Evolutionary conservation across 1,140 invertebrate species (phyloP).

Genomic region (Drosophila repletoides): DNA sequence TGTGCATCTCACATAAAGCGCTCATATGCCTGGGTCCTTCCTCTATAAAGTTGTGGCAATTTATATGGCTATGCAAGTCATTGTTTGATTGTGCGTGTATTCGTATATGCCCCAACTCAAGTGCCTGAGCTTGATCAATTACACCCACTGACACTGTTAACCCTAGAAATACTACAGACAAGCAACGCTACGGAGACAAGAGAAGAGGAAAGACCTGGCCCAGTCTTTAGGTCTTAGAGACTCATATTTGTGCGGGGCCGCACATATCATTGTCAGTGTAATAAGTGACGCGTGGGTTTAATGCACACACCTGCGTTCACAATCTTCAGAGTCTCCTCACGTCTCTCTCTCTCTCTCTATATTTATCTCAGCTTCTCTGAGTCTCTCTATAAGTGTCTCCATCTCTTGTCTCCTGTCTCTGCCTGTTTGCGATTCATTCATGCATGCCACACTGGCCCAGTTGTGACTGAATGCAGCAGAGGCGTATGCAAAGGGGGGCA

Average conservation of each 20-base stretch:
- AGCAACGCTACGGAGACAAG: too few species aligned
- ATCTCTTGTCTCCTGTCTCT: constrained; percentile 10
- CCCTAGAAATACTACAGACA: neutral
- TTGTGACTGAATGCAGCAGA: too few species aligned
- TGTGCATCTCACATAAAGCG: constrained; percentile 47
- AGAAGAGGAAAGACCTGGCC: too few species aligned
- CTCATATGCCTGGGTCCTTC: neutral
- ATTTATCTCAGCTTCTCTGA: constrained; percentile 1
- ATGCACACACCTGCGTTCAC: constrained; percentile 42
- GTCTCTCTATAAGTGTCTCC: neutral
- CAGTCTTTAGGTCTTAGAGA: too few species aligned
- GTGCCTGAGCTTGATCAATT: constrained; percentile 72
- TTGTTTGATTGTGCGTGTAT: constrained; percentile 63
- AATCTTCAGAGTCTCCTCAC: constrained; percentile 39
- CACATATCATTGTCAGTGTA: constrained; percentile 78
- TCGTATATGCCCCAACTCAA: constrained; percentile 4
- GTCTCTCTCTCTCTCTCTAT: neutral
- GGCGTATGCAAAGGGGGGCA: too few species aligned
- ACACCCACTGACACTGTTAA: constrained; percentile 64
- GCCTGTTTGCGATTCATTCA: constrained; percentile 68
- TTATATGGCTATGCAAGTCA: constrained; percentile 65
- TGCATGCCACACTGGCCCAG: constrained; percentile 65
- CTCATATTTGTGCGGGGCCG: constrained; percentile 47
- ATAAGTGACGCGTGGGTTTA: constrained; percentile 74
- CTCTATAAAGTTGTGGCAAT: constrained; percentile 49